These are phyloP conservation scores for Pseudolycoriella hygida DNA, from an alignment of 2,888 invertebrate genomes.

Conservation along the genomic window DNA sequence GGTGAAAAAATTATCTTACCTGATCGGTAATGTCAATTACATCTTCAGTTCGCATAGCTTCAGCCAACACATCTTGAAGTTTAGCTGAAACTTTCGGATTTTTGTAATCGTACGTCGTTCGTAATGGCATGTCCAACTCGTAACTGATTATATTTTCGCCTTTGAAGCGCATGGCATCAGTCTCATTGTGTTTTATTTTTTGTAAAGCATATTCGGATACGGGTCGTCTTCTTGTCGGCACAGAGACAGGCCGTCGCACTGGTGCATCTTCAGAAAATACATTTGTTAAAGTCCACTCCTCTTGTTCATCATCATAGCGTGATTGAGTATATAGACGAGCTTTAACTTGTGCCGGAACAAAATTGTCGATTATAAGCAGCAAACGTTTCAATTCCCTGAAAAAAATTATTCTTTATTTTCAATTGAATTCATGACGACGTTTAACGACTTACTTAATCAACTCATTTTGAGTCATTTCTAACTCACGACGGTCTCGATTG, in stretches of 20 bases:
- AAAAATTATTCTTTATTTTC: slow-evolving; percentile 10
- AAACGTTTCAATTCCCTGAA: slow-evolving; percentile 69
- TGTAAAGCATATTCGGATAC: slow-evolving; percentile 38
- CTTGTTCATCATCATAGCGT: slow-evolving; percentile 65
- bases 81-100: slow-evolving; percentile 29
- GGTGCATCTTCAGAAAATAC: slow-evolving; percentile 29
- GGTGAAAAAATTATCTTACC: slow-evolving; percentile 2
- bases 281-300: slow-evolving; percentile 42
- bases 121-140: slow-evolving; percentile 29
- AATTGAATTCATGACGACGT: neutral
- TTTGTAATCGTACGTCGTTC: slow-evolving; percentile 29
- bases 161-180: slow-evolving; percentile 18
- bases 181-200: slow-evolving; percentile 22
- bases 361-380: slow-evolving; percentile 75
- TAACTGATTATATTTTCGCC: slow-evolving; percentile 28
- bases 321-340: slow-evolving; percentile 54
- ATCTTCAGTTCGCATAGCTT: slow-evolving; percentile 29
- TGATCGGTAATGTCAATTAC: slow-evolving; percentile 27
- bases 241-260: slow-evolving; percentile 41
- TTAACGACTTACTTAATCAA: slow-evolving; percentile 42
- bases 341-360: slow-evolving; percentile 70
- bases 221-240: slow-evolving; percentile 42
- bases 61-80: slow-evolving; percentile 27
- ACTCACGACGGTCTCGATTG: slow-evolving; percentile 76
- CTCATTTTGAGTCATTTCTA: slow-evolving; percentile 82